phyloP scores from a whole-genome alignment of 2,113 vertebrate genomes.

The Oxyruncus cristatus region DNA sequence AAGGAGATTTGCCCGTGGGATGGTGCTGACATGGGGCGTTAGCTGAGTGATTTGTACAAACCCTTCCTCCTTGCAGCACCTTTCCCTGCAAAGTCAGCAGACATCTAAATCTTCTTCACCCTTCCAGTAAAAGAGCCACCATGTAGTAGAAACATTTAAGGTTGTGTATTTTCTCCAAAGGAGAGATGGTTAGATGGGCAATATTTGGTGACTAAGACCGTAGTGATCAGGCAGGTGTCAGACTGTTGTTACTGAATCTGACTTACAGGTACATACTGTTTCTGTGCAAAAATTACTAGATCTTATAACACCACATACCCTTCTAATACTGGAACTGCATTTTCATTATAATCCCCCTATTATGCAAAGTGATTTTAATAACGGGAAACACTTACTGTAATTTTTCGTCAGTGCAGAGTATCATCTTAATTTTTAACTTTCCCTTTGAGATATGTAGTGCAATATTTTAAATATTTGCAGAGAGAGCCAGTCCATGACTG shows the following conservation, averaged over 20 bases:
- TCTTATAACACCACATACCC: not conserved
- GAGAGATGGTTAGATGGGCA: fast-evolving
- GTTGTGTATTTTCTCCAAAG: not conserved
- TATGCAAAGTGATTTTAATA: not conserved
- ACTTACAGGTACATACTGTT: not conserved
- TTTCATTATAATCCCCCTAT: not conserved
- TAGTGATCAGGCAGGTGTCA: not conserved
- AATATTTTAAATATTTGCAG: conserved; percentile 41
- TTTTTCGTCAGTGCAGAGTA: conserved; percentile 6
- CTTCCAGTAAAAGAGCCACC: not conserved
- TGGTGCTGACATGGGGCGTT: not conserved
- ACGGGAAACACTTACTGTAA: not conserved
- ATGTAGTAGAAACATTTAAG: not conserved
- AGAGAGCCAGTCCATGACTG: not conserved
- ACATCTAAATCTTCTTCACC: not conserved
- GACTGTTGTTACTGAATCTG: not conserved
- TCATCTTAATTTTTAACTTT: conserved; percentile 19
- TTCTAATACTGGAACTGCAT: not conserved
- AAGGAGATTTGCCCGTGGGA: not conserved
- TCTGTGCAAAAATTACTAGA: not conserved
- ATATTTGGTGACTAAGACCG: not conserved
- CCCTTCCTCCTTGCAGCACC: not conserved
- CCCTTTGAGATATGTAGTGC: not conserved
- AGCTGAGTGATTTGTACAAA: not conserved
- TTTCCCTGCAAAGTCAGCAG: not conserved